Evolutionary conservation across 2,888 invertebrate genomes (phyloP).

Genomic region (Panopea generosa): DNA sequence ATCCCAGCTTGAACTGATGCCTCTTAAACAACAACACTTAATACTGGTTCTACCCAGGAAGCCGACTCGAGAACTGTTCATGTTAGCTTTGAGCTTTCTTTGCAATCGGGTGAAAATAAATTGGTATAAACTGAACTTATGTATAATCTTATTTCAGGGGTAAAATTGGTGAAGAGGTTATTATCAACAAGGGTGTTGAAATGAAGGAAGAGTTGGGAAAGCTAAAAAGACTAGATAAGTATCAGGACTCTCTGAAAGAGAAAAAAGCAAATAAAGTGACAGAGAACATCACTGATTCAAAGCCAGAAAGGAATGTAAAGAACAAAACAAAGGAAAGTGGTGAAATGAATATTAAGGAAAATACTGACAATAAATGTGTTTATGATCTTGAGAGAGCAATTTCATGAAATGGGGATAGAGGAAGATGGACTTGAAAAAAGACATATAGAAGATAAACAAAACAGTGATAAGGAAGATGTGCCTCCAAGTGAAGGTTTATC

Average conservation of each 20-base stretch:
- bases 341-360: constrained; percentile 5
- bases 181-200: constrained; percentile 43
- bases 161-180: constrained; percentile 70
- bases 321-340: not conserved
- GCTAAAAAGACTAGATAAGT: constrained; percentile 64
- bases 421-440: not conserved
- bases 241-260: constrained; percentile 30
- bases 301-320: not conserved
- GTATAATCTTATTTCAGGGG: constrained; percentile 64
- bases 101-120: too few species aligned
- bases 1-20: too few species aligned
- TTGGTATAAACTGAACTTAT: too few species aligned
- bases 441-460: not conserved
- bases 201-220: constrained; percentile 62
- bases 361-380: constrained; percentile 6
- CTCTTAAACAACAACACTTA: too few species aligned
- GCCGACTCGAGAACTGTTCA: too few species aligned
- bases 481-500: not conserved
- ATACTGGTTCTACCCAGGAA: too few species aligned
- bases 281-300: constrained; percentile 7
- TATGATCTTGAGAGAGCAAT: constrained; percentile 32
- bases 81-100: too few species aligned
- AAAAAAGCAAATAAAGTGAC: constrained; percentile 17
- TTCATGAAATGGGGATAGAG: constrained; percentile 25
- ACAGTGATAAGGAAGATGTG: too few species aligned